Base-by-base conservation (phyloP, 2,113 vertebrate species). In the Rhea americana region DNA sequence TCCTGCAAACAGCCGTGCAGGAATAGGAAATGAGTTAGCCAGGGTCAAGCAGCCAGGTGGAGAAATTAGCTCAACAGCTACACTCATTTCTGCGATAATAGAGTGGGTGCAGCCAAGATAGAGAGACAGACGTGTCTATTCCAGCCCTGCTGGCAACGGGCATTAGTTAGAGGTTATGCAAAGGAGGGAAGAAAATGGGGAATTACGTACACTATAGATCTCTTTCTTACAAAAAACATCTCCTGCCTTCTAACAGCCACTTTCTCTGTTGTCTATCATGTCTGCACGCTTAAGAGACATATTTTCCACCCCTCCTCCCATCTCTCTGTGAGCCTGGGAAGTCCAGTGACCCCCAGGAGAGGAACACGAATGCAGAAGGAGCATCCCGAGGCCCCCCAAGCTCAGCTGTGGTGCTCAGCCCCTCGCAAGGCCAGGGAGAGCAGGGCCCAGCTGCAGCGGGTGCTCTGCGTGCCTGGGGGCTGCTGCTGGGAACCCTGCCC, bases 361-460 rank as follows among this genome's bases (percentile, higher is more conserved):
- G 43, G 51, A 66, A 8, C 17, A 16, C 41, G 4, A 41, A 3
- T 0, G 0, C 65, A 59, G 62, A 47, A 30, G 55, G 30, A 32
- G 55, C 55, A 58, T 58, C 55, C 55, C 6, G 18, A 58, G 28
- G 55, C 28, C 45, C 17, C 45, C 7, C 45, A 47, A 45, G 15
- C 17, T 47, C 45, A 18, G 45, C 45, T 47, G 45, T 18, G 45
- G 45, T 47, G 45, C 45, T 47, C 45, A 47, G 45, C 28, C 55
- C 55, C 55, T 56, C 30, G 28, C 28, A 58, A 58, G 17, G 55
- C 17, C 55, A 4, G 28, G 30, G 55, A 5, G 55, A 58, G 55
- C 28, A 9, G 55, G 28, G 30, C 55, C 28, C 26, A 17, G 55
- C 55, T 32, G 28, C 55, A 30, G 55, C 5, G 55, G 55, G 55